Evolutionary conservation across 2,888 invertebrate genomes (phyloP).

Genomic region (Phragmatobia fuliginosa): DNA sequence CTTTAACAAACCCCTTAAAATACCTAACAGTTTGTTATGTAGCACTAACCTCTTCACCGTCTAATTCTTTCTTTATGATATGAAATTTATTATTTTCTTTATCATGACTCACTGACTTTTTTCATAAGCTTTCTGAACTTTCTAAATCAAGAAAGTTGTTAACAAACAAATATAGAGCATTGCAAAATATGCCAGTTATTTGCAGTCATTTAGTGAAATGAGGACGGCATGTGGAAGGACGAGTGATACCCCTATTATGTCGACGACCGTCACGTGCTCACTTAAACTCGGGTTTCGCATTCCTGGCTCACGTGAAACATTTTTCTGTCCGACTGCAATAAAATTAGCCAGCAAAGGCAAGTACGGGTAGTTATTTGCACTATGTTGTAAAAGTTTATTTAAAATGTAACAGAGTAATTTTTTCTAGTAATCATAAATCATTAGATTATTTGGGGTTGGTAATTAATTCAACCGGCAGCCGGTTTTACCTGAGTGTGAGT

Average conservation of each 20-base stretch:
- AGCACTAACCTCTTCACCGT: too few species aligned
- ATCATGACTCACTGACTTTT: too few species aligned
- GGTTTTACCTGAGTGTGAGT: too few species aligned
- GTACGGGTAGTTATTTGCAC: background rate
- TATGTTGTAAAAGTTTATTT: background rate
- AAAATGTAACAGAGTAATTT: background rate
- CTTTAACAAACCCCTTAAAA: too few species aligned
- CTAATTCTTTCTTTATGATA: too few species aligned
- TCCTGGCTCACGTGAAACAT: background rate
- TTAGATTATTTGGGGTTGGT: too few species aligned
- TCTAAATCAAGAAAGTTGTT: background rate
- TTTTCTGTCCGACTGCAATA: background rate
- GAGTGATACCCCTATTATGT: background rate
- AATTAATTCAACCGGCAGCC: too few species aligned
- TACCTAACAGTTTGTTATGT: too few species aligned
- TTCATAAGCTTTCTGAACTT: background rate
- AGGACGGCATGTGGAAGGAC: background rate
- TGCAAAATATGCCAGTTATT: background rate
- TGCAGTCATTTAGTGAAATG: background rate
- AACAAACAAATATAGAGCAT: background rate
- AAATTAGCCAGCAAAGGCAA: background rate
- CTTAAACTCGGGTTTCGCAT: constrained; percentile 1
- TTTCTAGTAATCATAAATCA: too few species aligned
- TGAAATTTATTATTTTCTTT: too few species aligned
- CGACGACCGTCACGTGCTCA: background rate